Evolutionary conservation across 35 echinoderm and acorn worm species (phyloP), one percentile per base, ranked within the genome.

Genomic region (Apostichopus californicus): DNA sequence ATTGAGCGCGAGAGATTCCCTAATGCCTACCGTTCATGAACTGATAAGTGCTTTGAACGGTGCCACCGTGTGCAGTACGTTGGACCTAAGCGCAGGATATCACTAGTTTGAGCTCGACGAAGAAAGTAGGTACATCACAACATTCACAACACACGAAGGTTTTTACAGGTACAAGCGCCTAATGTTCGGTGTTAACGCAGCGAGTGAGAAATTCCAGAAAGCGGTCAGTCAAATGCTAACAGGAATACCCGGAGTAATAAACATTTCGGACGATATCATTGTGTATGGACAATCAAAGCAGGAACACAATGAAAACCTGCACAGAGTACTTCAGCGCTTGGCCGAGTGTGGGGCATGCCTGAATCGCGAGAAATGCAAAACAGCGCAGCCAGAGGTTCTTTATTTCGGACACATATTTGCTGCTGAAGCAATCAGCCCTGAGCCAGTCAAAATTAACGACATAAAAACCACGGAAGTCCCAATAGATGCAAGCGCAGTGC

Each of bases 181-280:
- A 25, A 25, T 25, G 24, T 25, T 25, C 24, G 24, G 24, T 25
- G 24, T 25, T 25, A 25, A 25, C 24, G 24, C 24, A 25, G 24
- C 24, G 24, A 25, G 24, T 25, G 24, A 25, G 24, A 25, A 25
- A 25, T 25, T 25, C 24, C 46, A 46, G 82, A 92, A 20, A 83
- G 89, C 54, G 14, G 93, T 8, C n/a, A 92, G 22, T 85, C 94
- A 0, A 94, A 93, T 55, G 91, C 96, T 9, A 93, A 93, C 21
- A 73, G 85, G 3, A 93, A 97, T 64, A 25, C 24, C 24, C 24
- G 24, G 24, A 25, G 65, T 63, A 5, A 89, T 78, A 34, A 98
- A 95, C 53, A 93, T 98, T 68, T 93, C 92, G 7, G 94, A 95
- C 79, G 96, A 98, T 80, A 98, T 98, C 12, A 87, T 25, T 25